phyloP scores from a whole-genome alignment of 2,888 invertebrate species.

The Campoplex nolae region DNA sequence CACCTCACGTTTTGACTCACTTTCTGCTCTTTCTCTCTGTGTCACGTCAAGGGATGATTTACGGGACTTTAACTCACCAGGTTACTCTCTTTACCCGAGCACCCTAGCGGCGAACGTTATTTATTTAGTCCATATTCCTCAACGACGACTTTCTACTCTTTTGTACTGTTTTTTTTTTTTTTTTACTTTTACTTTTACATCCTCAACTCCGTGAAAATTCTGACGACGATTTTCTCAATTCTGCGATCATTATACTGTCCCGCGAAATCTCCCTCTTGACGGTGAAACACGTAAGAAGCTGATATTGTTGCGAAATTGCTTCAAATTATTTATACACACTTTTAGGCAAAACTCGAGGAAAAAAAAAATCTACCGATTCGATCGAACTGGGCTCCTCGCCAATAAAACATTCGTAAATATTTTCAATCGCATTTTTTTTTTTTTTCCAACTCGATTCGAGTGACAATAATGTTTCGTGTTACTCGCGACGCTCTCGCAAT shows the following conservation, averaged over 20 bases:
- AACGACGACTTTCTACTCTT: conserved; percentile 43
- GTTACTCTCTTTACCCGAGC: conserved; percentile 11
- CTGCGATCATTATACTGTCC: background rate
- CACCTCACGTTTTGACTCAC: conserved; percentile 29
- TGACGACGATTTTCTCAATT: background rate
- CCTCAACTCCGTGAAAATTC: background rate
- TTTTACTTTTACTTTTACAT: background rate
- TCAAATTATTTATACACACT: background rate
- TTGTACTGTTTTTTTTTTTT: conserved; percentile 14
- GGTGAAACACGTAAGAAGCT: background rate
- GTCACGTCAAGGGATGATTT: conserved; percentile 64
- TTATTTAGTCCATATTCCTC: conserved; percentile 67
- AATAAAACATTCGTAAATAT: conserved; percentile 40
- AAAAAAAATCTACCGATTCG: conserved; percentile 3
- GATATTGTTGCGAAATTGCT: background rate
- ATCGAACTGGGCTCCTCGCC: conserved; percentile 9
- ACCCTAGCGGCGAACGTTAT: conserved; percentile 45
- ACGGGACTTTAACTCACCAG: conserved; percentile 64
- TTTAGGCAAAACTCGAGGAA: background rate
- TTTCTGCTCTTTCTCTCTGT: conserved; percentile 29
- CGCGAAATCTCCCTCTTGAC: background rate
- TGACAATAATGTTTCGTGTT: conserved; percentile 14
- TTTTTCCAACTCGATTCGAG: background rate
- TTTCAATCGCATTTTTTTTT: background rate
- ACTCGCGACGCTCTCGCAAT: conserved; percentile 32